Conservation (phyloP, 2,797 vertebrate species). For the Allobates femoralis region DNA sequence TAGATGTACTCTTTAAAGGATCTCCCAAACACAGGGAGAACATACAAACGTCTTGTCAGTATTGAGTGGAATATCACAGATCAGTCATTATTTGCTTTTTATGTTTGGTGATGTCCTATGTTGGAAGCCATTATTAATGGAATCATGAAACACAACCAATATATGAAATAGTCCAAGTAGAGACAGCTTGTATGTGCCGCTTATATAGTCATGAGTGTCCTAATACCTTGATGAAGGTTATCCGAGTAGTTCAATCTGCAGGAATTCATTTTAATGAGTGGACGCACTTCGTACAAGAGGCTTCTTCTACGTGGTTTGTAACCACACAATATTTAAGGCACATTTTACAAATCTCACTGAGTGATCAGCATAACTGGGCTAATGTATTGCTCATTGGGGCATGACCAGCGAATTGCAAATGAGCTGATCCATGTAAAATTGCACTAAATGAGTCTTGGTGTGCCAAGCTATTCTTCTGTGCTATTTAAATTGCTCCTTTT, state of each 20-base stretch:
- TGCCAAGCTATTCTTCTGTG: slow-evolving; percentile 28
- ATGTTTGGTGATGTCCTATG: not conserved
- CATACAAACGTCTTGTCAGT: no score
- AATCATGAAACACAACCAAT: not conserved
- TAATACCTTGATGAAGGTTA: slow-evolving; percentile 19
- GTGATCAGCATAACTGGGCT: slow-evolving; percentile 39
- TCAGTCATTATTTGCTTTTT: not conserved
- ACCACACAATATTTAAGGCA: slow-evolving; percentile 40
- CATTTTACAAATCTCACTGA: slow-evolving; percentile 43
- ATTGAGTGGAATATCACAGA: not conserved
- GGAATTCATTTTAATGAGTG: slow-evolving; percentile 19
- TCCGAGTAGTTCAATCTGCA: slow-evolving; percentile 5
- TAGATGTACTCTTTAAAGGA: no score
- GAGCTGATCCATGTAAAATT: slow-evolving; percentile 50
- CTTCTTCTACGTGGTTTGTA: slow-evolving; percentile 4
- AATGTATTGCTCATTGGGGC: slow-evolving; percentile 43
- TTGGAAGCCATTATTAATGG: not conserved
- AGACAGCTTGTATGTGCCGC: not conserved
- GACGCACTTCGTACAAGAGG: slow-evolving; percentile 1
- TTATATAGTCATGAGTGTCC: not conserved
- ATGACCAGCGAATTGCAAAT: slow-evolving; percentile 44
- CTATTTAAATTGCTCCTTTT: slow-evolving; percentile 28
- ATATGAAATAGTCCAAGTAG: not conserved
- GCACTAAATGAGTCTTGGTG: slow-evolving; percentile 42
- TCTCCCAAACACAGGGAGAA: no score